Evolutionary conservation across 2,113 vertebrate genomes (phyloP), one percentile per base, ranked within the genome.

Genomic region (Myiozetetes cayanensis): DNA sequence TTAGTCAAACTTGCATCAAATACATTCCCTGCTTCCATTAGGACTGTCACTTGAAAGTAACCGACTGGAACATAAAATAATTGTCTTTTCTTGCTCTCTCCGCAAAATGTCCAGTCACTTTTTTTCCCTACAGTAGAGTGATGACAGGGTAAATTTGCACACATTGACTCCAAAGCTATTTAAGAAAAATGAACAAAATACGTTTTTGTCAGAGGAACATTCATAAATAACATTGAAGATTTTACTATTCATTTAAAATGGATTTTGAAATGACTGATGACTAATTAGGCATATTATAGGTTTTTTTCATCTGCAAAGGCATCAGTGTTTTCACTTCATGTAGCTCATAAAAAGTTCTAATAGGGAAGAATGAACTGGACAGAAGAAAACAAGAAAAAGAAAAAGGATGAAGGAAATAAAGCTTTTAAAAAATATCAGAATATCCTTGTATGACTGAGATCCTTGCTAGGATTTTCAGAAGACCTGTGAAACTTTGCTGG

Each of bases 51-150:
- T 95, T 63, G 73, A 86, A 92, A 81, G 78, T 87, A 95, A 93
- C 59, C 89, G 84, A 72, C 81, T 72, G 86, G 85, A 96, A 96
- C 88, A 82, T 35, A 94, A 96, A 96, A 92, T 94, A 95, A 95
- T 96, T 96, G 66, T 75, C 30, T 87, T 83, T 94, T 94, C 46
- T 94, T 93, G 77, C 89, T 93, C 96, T 96, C 85, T 85, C 81
- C 0, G 8, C 88, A 93, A 74, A 92, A 93, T 67, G 75, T 44
- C 65, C 81, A 71, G 56, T 58, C 23, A 22, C 13, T 35, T 41
- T 11, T n/a, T 62, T 56, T 62, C 11, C 7, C 8, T 75, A 20
- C 27, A 58, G 24, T 6, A 70, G 55, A 94, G 74, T 0, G 1
- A 37, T 77, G 74, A 78, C 0, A 0, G 35, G 21, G 49, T 91